Conservation (phyloP, 2,113 vertebrate species). For the Apodemus sylvaticus region DNA sequence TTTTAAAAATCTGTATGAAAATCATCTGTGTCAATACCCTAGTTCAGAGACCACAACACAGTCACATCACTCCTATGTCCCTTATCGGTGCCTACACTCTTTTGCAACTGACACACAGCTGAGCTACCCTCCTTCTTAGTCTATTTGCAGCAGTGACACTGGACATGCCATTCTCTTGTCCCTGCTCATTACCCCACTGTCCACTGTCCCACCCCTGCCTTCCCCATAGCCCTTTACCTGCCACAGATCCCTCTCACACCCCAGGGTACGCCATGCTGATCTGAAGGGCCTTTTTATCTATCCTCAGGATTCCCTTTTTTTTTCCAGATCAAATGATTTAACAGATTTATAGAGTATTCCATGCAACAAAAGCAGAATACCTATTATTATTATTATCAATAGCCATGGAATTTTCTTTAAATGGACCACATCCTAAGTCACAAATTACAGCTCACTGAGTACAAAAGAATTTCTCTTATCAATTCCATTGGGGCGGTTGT, state of each 20-base stretch:
- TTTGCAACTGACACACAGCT: neutral
- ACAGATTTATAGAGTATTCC: too few relatives aligned
- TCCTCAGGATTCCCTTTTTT: neutral
- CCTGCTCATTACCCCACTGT: neutral
- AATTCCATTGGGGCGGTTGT: neutral
- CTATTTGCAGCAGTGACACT: neutral
- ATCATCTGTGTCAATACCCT: neutral
- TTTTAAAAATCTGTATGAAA: neutral
- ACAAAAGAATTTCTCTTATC: too few relatives aligned
- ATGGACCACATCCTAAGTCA: too few relatives aligned
- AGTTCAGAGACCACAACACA: neutral
- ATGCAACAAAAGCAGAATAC: too few relatives aligned
- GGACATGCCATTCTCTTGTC: neutral
- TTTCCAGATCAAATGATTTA: too few relatives aligned
- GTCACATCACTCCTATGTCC: neutral
- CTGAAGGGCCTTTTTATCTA: neutral
- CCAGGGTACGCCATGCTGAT: neutral
- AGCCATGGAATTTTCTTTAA: too few relatives aligned
- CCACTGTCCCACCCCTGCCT: neutral
- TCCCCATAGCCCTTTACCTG: neutral
- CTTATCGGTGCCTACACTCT: neutral
- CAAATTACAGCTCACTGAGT: too few relatives aligned
- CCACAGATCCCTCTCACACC: neutral
- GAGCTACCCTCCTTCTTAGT: neutral
- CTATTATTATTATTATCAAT: too few relatives aligned